A percentile compares a stretch with the other conserved stretches of the same genome.
These are phyloP conservation scores for Sterna hirundo DNA, from an alignment of 2,113 vertebrate species.

Conservation along the genomic window DNA sequence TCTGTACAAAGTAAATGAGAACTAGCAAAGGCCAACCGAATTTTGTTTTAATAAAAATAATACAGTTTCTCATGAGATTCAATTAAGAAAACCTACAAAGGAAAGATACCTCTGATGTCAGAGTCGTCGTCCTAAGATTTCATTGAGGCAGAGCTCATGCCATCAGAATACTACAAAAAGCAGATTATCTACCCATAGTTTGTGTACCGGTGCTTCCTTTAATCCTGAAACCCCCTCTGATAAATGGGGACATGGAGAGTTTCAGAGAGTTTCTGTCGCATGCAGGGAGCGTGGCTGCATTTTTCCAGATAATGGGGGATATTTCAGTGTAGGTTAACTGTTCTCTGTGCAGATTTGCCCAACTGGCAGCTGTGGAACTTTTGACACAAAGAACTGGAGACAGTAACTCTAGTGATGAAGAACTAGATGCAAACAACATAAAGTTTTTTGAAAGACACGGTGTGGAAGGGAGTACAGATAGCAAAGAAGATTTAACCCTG, in stretches of 20 bases:
- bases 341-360: slow-evolving; percentile 71
- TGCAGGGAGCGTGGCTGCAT: not conserved
- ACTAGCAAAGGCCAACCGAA: not conserved
- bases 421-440: slow-evolving; percentile 57
- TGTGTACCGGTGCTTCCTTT: not conserved
- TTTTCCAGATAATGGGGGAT: not conserved
- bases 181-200: not conserved
- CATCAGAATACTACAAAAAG: not conserved
- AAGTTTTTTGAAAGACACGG: slow-evolving; percentile 73
- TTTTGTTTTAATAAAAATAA: not conserved
- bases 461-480: slow-evolving; percentile 79
- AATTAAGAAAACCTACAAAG: not conserved
- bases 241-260: not conserved
- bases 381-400: slow-evolving; percentile 62
- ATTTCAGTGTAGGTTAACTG: not conserved
- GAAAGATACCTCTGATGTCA: not conserved
- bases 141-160: not conserved
- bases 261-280: not conserved
- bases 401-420: slow-evolving; percentile 59
- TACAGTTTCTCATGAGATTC: not conserved
- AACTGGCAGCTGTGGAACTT: slow-evolving; percentile 74
- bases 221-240: not conserved
- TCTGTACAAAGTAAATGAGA: not conserved
- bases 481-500: slow-evolving; percentile 61
- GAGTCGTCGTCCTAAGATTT: not conserved